Evolutionary conservation across 2,888 invertebrate species (phyloP).

Genomic region (Ophion costatus): DNA sequence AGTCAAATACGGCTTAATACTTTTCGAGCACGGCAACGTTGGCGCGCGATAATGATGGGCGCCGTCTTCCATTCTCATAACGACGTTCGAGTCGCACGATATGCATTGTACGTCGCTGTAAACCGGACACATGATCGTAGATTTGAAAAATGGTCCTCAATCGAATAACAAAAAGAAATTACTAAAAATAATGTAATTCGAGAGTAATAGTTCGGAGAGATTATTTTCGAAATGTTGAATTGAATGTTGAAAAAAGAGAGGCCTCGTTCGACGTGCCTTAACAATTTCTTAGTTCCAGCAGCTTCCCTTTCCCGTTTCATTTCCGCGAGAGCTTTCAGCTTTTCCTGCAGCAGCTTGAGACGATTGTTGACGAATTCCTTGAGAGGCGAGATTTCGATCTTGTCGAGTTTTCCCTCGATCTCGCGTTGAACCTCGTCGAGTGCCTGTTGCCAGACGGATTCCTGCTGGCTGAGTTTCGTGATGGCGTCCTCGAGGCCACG

Average conservation of each 20-base stretch:
- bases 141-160: background rate
- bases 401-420: slow-evolving; percentile 88
- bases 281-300: slow-evolving; percentile 89
- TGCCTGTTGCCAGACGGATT: slow-evolving; percentile 87
- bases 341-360: slow-evolving; percentile 86
- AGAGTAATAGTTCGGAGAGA: too few relatives aligned
- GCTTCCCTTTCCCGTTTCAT: slow-evolving; percentile 88
- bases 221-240: too few relatives aligned
- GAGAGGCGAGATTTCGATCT: slow-evolving; percentile 87
- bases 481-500: slow-evolving; percentile 87
- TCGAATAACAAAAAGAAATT: too few relatives aligned
- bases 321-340: slow-evolving; percentile 86
- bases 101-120: slow-evolving; percentile 89
- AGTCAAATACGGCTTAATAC: slow-evolving; percentile 89
- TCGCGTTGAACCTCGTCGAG: slow-evolving; percentile 88
- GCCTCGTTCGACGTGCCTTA: slow-evolving; percentile 84
- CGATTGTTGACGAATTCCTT: slow-evolving; percentile 88
- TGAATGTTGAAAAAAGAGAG: too few relatives aligned
- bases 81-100: slow-evolving; percentile 90
- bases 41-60: slow-evolving; percentile 84
- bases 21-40: slow-evolving; percentile 85
- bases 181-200: too few relatives aligned
- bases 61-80: slow-evolving; percentile 87
- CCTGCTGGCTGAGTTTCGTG: slow-evolving; percentile 87
- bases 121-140: background rate